Evolutionary conservation across 1,140 invertebrate species (phyloP).

Genomic region (Trachelipus rathkii): DNA sequence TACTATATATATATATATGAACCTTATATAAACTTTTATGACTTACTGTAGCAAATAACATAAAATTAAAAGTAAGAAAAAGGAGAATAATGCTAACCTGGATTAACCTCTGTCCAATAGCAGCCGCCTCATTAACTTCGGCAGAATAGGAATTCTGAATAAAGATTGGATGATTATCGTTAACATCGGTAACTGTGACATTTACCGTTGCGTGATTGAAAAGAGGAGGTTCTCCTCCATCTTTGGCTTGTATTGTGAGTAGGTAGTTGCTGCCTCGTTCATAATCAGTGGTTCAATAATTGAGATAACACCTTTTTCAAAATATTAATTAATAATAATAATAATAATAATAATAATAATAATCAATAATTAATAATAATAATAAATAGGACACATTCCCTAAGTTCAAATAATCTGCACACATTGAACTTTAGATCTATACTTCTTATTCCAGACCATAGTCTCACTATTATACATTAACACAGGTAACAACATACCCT

Average conservation of each 20-base stretch:
- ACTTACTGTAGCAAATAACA: too few species aligned
- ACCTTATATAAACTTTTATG: too few species aligned
- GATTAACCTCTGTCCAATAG: conserved; percentile 62
- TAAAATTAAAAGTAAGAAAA: too few species aligned
- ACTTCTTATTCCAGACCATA: too few species aligned
- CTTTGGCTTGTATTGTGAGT: conserved; percentile 82
- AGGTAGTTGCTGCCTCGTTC: conserved; percentile 77
- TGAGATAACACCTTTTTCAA: conserved; percentile 60
- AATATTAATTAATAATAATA: conserved; percentile 2
- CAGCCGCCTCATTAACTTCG: conserved; percentile 71
- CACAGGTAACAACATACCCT: too few species aligned
- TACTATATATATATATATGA: too few species aligned
- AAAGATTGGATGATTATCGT: conserved; percentile 85
- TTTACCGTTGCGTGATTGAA: conserved; percentile 82
- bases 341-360: too few species aligned
- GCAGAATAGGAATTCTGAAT: conserved; percentile 72
- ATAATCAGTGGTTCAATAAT: conserved; percentile 73
- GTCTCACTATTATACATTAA: too few species aligned
- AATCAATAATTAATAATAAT: too few species aligned
- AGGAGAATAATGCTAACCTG: conserved; percentile 37
- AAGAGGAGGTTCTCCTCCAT: conserved; percentile 76
- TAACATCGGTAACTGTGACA: conserved; percentile 78
- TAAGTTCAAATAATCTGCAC: too few species aligned
- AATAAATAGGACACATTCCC: too few species aligned
- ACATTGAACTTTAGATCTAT: too few species aligned